A percentile compares a stretch with the other conserved stretches of the same genome.
phyloP scores from a whole-genome alignment of 1,140 invertebrate genomes.

The Trigoniulus corallinus region DNA sequence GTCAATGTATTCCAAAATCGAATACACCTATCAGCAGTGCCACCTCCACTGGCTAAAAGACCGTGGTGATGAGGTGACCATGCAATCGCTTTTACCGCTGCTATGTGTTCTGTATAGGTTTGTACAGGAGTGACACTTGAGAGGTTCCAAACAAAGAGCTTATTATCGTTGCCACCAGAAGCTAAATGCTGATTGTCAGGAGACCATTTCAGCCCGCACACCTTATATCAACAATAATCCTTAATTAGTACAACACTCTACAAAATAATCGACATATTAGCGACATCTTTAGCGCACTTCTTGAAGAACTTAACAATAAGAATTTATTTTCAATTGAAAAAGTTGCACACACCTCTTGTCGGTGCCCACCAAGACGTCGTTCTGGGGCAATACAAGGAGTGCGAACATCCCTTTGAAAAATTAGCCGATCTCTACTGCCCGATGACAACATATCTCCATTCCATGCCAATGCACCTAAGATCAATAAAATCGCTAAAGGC shows the following conservation, averaged over 20 bases:
- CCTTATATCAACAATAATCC: conserved; percentile 23
- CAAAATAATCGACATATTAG: too few relatives aligned
- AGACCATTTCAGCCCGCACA: conserved; percentile 98
- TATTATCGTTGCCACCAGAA: conserved; percentile 97
- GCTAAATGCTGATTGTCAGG: conserved; percentile 96
- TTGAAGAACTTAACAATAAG: too few relatives aligned
- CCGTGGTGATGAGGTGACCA: conserved; percentile 99
- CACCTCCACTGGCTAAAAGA: conserved; percentile 88
- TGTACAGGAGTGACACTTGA: conserved; percentile 77
- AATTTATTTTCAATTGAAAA: too few relatives aligned
- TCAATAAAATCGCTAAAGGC: conserved; percentile 1
- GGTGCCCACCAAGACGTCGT: conserved; percentile 67
- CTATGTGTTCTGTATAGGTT: conserved; percentile 93
- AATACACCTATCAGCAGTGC: conserved; percentile 94
- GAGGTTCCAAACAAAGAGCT: conserved; percentile 93
- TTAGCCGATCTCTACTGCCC: conserved; percentile 84
- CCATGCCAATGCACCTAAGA: conserved; percentile 80
- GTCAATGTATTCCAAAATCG: conserved; percentile 99
- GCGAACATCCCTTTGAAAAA: conserved; percentile 86
- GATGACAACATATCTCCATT: conserved; percentile 94
- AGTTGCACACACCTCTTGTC: conserved; percentile 83
- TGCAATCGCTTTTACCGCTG: conserved; percentile 97
- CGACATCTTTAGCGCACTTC: too few relatives aligned
- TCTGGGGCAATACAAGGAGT: conserved; percentile 60
- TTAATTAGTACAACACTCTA: not conserved